These are phyloP conservation scores for Hypotaenidia philippensis DNA, from an alignment of 2,797 vertebrate genomes.

Conservation along the genomic window DNA sequence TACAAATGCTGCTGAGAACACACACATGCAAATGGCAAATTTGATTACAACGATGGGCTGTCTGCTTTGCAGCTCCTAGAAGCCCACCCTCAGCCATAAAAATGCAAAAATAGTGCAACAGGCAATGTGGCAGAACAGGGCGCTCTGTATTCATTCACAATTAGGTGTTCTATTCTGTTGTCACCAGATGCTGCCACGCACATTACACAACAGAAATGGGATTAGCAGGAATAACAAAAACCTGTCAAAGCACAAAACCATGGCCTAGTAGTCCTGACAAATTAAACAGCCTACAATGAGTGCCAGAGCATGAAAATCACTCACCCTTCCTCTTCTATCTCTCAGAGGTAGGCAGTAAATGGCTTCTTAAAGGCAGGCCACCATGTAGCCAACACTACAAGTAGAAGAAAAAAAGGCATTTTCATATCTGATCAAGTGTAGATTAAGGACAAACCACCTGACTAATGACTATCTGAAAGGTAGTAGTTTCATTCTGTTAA, in stretches of 20 bases:
- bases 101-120: constrained; percentile 74
- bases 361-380: constrained; percentile 47
- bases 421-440: neutral
- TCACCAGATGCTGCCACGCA: constrained; percentile 75
- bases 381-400: constrained; percentile 5
- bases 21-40: constrained; percentile 73
- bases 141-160: constrained; percentile 72
- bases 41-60: constrained; percentile 71
- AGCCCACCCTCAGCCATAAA: constrained; percentile 72
- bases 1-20: constrained; percentile 40
- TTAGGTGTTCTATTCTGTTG: constrained; percentile 78
- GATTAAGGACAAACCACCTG: neutral
- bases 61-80: constrained; percentile 63
- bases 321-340: constrained; percentile 69
- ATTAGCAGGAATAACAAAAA: constrained; percentile 76
- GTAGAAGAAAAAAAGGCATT: neutral
- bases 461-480: neutral
- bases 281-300: constrained; percentile 71
- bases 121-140: constrained; percentile 69
- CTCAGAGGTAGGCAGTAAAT: constrained; percentile 50
- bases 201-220: constrained; percentile 77
- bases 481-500: neutral
- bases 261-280: constrained; percentile 73
- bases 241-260: constrained; percentile 72
- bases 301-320: constrained; percentile 73